These are phyloP conservation scores for Coracopsis vasa DNA, from an alignment of 2,113 vertebrate species.

Conservation along the genomic window DNA sequence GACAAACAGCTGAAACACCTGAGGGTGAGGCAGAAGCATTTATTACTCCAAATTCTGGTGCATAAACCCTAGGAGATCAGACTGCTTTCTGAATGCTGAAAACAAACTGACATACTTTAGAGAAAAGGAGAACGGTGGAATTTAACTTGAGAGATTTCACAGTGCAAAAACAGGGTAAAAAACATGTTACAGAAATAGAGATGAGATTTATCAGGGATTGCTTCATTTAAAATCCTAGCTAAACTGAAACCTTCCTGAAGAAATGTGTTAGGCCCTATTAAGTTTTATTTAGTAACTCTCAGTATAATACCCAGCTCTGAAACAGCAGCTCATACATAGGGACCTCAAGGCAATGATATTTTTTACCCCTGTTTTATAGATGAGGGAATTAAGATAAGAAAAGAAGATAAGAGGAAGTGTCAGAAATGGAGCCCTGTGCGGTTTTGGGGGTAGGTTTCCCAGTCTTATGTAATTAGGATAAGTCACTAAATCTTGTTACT, in stretches of 20 bases:
- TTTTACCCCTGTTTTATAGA: not conserved
- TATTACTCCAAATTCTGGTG: not conserved
- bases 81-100: not conserved
- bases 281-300: not conserved
- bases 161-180: not conserved
- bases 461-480: not conserved
- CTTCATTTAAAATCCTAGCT: not conserved
- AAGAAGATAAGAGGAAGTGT: not conserved
- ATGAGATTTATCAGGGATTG: constrained; percentile 4
- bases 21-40: not conserved
- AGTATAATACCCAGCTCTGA: not conserved
- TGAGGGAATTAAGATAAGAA: not conserved
- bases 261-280: not conserved
- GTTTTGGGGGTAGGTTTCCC: not conserved
- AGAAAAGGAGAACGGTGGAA: not conserved
- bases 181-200: not conserved
- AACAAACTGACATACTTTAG: not conserved
- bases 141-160: not conserved
- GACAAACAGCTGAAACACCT: not conserved
- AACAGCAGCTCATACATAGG: not conserved
- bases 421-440: not conserved
- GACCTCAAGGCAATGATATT: not conserved
- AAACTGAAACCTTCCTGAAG: not conserved
- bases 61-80: not conserved
- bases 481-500: not conserved